Conservation (phyloP, 1,140 invertebrate genomes). For the Leptinotarsa lineolata region DNA sequence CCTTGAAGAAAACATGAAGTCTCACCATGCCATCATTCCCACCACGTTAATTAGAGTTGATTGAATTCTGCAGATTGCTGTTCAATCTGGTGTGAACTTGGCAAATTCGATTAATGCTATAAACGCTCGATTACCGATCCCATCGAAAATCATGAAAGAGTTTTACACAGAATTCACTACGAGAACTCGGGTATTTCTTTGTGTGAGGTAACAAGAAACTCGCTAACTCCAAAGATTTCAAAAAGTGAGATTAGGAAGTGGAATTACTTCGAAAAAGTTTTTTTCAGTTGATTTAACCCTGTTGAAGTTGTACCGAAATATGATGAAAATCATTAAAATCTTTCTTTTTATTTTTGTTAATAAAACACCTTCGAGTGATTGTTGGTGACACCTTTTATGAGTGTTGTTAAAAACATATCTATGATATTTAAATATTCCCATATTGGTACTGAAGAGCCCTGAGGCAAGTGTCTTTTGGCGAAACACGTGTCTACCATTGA, state of each 20-base stretch:
- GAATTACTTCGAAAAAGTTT: neutral
- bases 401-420: no score
- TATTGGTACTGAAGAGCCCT: no score
- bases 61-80: neutral
- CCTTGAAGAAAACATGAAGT: neutral
- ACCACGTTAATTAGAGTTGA: neutral
- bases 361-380: no score
- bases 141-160: neutral
- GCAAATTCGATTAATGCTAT: constrained; percentile 6
- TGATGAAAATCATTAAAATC: neutral
- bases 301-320: neutral
- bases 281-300: neutral
- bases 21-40: neutral
- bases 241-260: constrained; percentile 13
- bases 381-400: no score
- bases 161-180: neutral
- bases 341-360: no score
- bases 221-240: neutral
- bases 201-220: neutral
- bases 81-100: neutral
- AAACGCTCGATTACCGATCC: neutral
- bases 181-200: neutral
- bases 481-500: no score
- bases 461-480: no score
- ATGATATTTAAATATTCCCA: no score